Evolutionary conservation across 2,797 vertebrate species (phyloP).

Genomic region (Channallabes apus): DNA sequence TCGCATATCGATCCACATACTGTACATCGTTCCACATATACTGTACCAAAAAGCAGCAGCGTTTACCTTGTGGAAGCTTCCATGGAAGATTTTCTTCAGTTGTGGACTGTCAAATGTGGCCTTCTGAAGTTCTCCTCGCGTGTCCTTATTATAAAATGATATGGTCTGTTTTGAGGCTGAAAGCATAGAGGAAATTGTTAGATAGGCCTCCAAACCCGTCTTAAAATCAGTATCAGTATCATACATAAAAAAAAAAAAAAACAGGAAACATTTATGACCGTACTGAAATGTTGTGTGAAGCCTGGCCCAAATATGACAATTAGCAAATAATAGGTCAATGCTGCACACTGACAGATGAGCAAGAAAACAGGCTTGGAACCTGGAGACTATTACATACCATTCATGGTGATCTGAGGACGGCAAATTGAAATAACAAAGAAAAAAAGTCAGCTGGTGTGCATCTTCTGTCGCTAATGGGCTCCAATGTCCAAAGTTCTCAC

Average conservation of each 20-base stretch:
- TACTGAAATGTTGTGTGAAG: conserved; percentile 29
- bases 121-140: conserved; percentile 85
- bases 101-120: conserved; percentile 83
- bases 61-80: conserved; percentile 98
- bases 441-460: conserved; percentile 18
- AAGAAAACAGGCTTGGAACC: conserved; percentile 25
- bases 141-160: conserved; percentile 95
- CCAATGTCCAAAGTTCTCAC: not conserved
- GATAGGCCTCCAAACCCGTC: conserved; percentile 30
- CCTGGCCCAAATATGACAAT: conserved; percentile 37
- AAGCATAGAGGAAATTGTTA: conserved; percentile 23
- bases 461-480: conserved; percentile 8
- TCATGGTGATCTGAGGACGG: conserved; percentile 3
- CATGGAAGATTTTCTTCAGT: conserved; percentile 91
- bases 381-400: conserved; percentile 41
- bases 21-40: not conserved
- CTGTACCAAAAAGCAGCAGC: not conserved
- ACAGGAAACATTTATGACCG: conserved; percentile 28
- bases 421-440: not conserved
- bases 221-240: conserved; percentile 6
- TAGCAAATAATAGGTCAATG: conserved; percentile 6
- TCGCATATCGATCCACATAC: not conserved
- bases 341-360: conserved; percentile 40
- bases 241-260: not conserved
- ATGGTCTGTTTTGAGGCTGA: conserved; percentile 72